Evolutionary conservation across 2,113 vertebrate genomes (phyloP).

Genomic region (Microtus oregoni): DNA sequence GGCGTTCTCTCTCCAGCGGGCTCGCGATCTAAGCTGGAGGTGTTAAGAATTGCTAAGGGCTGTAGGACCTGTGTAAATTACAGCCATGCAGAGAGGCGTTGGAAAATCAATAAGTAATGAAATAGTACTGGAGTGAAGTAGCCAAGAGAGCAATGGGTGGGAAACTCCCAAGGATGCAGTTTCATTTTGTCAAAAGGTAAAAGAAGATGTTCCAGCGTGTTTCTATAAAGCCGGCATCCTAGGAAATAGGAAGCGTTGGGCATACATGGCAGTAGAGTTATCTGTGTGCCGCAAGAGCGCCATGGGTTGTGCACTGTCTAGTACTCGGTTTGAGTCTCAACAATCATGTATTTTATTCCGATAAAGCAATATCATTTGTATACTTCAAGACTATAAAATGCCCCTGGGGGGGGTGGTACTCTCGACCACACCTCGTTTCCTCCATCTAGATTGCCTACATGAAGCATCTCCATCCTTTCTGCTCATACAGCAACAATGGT

Average conservation of each 20-base stretch:
- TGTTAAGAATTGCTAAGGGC: constrained; percentile 89
- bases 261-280: constrained; percentile 67
- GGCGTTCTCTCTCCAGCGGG: constrained; percentile 79
- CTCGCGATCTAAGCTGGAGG: constrained; percentile 87
- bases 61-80: constrained; percentile 91
- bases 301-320: background rate
- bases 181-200: constrained; percentile 90
- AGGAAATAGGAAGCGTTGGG: constrained; percentile 81
- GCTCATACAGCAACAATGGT: accelerated
- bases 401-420: background rate
- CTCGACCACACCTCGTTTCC: constrained; percentile 6
- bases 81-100: constrained; percentile 87
- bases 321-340: background rate
- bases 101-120: constrained; percentile 93
- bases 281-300: background rate
- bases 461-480: background rate
- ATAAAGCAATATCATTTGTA: background rate
- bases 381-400: background rate
- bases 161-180: constrained; percentile 89
- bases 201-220: constrained; percentile 88
- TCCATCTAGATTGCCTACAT: background rate
- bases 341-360: background rate
- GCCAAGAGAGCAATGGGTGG: constrained; percentile 89
- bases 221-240: constrained; percentile 85
- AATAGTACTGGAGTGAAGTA: constrained; percentile 89